A percentile compares a stretch with the other conserved stretches of the same genome.
These are phyloP conservation scores for Apolygus lucorum DNA, from an alignment of 1,140 invertebrate species.

Conservation along the genomic window DNA sequence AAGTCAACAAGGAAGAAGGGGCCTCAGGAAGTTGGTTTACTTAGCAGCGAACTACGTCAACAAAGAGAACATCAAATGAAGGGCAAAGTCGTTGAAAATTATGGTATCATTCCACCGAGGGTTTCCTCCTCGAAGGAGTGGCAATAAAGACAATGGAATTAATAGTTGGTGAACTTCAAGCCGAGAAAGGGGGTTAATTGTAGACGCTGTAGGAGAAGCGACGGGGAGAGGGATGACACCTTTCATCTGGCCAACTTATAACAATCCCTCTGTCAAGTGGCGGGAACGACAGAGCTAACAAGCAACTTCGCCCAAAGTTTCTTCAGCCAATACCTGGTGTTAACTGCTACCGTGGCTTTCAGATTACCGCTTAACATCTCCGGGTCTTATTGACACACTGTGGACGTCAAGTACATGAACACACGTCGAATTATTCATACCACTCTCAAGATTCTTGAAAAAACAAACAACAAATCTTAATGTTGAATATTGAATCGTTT, in stretches of 20 bases:
- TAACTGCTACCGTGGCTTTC: too few relatives aligned
- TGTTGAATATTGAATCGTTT: too few relatives aligned
- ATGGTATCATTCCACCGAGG: neutral
- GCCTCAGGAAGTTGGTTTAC: neutral
- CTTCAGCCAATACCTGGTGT: neutral
- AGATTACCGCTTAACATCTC: too few relatives aligned
- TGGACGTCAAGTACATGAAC: too few relatives aligned
- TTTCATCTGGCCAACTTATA: neutral
- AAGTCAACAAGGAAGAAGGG: neutral
- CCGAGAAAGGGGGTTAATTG: neutral
- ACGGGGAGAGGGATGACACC: neutral
- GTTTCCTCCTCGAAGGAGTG: neutral
- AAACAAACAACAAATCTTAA: too few relatives aligned
- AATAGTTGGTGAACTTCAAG: neutral
- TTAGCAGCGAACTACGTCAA: neutral
- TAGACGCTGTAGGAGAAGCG: neutral
- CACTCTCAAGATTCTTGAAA: too few relatives aligned
- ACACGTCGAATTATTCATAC: too few relatives aligned
- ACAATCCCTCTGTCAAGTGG: neutral
- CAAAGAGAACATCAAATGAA: neutral
- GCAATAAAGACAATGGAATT: neutral
- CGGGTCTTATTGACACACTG: too few relatives aligned
- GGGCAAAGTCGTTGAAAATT: neutral
- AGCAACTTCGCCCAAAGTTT: neutral
- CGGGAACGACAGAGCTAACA: neutral